phyloP scores from a whole-genome alignment of 2,113 vertebrate genomes.

The Otus sunia region DNA sequence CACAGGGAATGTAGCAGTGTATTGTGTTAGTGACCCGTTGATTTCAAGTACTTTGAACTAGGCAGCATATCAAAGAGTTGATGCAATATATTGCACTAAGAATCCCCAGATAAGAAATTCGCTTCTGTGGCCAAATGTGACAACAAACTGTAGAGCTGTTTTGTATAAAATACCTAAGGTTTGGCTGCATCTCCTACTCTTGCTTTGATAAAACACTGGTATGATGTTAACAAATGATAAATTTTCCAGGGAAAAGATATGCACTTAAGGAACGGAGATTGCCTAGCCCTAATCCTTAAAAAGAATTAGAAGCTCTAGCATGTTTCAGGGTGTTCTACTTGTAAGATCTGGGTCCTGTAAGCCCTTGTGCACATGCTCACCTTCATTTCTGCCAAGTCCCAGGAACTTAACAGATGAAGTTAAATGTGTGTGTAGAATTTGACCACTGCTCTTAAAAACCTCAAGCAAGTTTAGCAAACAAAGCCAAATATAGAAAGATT shows the following conservation, averaged over 20 bases:
- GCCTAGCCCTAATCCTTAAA: neutral
- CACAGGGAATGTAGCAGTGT: fast-evolving
- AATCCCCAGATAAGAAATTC: neutral
- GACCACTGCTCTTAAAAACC: neutral
- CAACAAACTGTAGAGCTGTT: neutral
- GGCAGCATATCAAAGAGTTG: neutral
- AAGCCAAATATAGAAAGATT: neutral
- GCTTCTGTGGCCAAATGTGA: neutral
- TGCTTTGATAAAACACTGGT: neutral
- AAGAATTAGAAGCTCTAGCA: neutral
- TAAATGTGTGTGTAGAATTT: neutral
- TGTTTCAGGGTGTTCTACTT: neutral
- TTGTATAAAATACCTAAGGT: neutral
- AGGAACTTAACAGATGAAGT: neutral
- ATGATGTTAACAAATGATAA: neutral
- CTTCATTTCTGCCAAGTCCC: neutral
- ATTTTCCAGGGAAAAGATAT: neutral
- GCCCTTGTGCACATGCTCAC: neutral
- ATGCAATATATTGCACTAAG: neutral
- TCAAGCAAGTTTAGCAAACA: neutral
- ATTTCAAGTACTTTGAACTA: neutral
- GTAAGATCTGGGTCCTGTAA: neutral
- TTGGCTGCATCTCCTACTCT: neutral
- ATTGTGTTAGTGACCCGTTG: neutral
- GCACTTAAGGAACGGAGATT: neutral